A percentile compares a stretch with the other conserved stretches of the same genome.
Conservation (phyloP, 2,797 vertebrate genomes). For the Lerista edwardsae region DNA sequence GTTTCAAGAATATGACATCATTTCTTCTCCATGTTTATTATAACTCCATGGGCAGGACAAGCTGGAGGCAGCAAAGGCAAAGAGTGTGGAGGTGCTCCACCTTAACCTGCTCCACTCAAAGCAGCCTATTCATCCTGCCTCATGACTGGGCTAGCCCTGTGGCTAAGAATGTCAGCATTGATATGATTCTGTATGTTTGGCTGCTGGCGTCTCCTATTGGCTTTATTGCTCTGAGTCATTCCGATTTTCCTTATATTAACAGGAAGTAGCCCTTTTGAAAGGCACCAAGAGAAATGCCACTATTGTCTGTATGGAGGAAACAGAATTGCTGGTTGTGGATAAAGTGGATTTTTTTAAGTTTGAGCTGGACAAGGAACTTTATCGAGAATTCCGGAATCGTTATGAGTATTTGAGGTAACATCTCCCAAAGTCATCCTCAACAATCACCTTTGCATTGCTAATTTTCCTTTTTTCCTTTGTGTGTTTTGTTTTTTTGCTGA, state of each 20-base stretch:
- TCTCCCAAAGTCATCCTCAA: not conserved
- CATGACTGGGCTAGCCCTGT: no score
- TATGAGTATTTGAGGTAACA: constrained; percentile 72
- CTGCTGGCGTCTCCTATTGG: not conserved
- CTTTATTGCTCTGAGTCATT: no score
- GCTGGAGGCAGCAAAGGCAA: no score
- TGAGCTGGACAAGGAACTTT: constrained; percentile 69
- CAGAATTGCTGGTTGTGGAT: constrained; percentile 75
- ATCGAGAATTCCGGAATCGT: constrained; percentile 60
- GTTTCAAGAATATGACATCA: no score
- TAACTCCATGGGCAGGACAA: no score
- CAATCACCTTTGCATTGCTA: not conserved
- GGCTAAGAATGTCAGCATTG: no score
- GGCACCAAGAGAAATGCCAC: constrained; percentile 58
- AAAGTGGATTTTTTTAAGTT: constrained; percentile 70
- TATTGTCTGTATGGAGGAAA: constrained; percentile 74
- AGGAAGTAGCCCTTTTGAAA: constrained; percentile 72
- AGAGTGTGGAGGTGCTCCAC: no score
- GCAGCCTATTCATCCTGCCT: no score
- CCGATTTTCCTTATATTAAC: not conserved
- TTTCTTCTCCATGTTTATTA: no score
- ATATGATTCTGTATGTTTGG: not conserved
- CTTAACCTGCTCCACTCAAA: no score
- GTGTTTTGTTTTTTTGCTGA: no score
- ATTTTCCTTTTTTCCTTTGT: not conserved